Base-by-base conservation (phyloP, 2,888 invertebrate genomes). In the Amblyteles armatorius region DNA sequence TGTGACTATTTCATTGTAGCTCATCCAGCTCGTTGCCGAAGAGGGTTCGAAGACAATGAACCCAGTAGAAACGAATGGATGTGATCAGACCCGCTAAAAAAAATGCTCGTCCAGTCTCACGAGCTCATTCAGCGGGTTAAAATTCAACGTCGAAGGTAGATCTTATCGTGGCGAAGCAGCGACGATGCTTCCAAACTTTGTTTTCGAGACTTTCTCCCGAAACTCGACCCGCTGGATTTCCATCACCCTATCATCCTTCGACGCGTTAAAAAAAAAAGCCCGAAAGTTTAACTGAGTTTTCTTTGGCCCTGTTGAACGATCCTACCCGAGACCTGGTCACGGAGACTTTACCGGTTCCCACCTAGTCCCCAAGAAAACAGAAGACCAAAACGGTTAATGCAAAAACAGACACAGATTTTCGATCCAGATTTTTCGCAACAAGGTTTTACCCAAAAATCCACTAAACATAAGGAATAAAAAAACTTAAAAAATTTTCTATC, bases 281-380 rank as follows among this genome's bases (percentile, higher is more conserved):
- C 67, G 72, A 89, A 90, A 91, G 87, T 91, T 89, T 72, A 73
- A 81, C 78, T 81, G 76, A 83, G 87, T 88, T 90, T 90, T 89
- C 88, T 89, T 89, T 89, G 87, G 88, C 89, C 88, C 86, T 87
- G 87, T 91, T 90, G 88, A 91, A 87, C 87, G 89, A 90, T 89
- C 90, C 89, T 82, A 79, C 86, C 13, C 80, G 83, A 50, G 79
- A 74, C 84, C 60, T 74, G 83, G 85, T 86, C 87, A 88, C 87
- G 86, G 55, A 76, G 69, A 67, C 69, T 73, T 67, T 63, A 11
- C 22, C 13, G 2, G 13, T 57, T 57, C 7, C 2, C n/a, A 55
- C 36, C 13, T n/a, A n/a, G 22, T 13, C 3, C 6, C 50, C 13
- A 11, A 33, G 29, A 26, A 48, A 48, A 44, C 29, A 5, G 44